phyloP scores from a whole-genome alignment of 2,113 vertebrate species.

The Saiga tatarica region DNA sequence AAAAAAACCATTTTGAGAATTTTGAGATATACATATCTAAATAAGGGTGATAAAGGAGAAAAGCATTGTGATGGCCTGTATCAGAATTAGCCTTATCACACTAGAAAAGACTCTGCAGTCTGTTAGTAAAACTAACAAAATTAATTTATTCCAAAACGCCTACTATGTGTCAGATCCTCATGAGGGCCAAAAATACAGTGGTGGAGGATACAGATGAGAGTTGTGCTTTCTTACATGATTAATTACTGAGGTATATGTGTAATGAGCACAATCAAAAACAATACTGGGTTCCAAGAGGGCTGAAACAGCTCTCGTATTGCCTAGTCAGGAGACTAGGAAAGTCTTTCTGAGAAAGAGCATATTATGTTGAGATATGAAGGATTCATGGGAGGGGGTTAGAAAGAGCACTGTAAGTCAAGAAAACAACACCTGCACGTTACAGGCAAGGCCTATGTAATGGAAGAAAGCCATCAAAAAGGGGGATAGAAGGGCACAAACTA shows the following conservation, averaged over 20 bases:
- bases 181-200: not conserved
- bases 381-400: not conserved
- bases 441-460: not conserved
- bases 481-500: not conserved
- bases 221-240: not conserved
- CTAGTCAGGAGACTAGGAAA: not conserved
- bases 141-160: not conserved
- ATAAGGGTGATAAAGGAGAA: not conserved
- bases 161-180: not conserved
- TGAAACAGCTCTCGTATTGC: not conserved
- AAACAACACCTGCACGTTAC: fast-evolving
- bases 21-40: not conserved
- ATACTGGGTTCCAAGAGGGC: not conserved
- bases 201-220: not conserved
- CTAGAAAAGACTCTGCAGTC: not conserved
- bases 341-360: not conserved
- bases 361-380: not conserved
- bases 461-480: not conserved
- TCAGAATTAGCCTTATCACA: not conserved
- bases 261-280: not conserved
- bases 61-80: not conserved
- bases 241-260: not conserved
- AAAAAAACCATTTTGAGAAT: not conserved
- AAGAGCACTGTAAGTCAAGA: not conserved
- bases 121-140: not conserved